Conservation (phyloP, 2,888 invertebrate species). For the Leptopilina syphax region DNA sequence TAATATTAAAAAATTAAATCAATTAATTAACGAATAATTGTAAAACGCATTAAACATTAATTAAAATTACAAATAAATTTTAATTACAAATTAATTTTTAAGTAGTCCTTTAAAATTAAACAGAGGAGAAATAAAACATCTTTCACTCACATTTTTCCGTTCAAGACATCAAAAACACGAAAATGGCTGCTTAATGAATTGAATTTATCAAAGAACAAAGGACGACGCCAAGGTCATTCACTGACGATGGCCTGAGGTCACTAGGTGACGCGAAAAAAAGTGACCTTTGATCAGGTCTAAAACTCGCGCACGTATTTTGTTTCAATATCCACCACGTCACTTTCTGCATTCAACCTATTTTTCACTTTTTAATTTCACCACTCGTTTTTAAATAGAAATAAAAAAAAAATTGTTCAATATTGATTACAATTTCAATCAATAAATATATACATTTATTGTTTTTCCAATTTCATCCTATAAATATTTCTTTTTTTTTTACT, state of each 20-base stretch:
- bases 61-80: too few relatives aligned
- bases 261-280: slow-evolving; percentile 30
- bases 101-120: neutral
- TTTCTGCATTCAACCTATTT: neutral
- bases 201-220: slow-evolving; percentile 5
- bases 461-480: neutral
- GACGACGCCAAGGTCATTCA: slow-evolving; percentile 38
- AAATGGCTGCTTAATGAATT: slow-evolving; percentile 51
- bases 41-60: too few relatives aligned
- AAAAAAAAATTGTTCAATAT: neutral
- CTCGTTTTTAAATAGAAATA: neutral
- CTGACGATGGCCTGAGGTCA: slow-evolving; percentile 42
- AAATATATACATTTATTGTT: neutral
- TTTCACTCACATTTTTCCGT: slow-evolving; percentile 69
- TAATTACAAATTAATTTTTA: too few relatives aligned
- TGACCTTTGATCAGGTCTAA: slow-evolving; percentile 25
- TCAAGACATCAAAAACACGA: slow-evolving; percentile 66
- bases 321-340: slow-evolving; percentile 46
- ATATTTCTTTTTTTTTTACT: too few relatives aligned
- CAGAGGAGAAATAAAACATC: too few relatives aligned
- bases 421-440: neutral
- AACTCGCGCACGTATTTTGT: slow-evolving; percentile 33
- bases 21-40: too few relatives aligned
- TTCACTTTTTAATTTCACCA: slow-evolving; percentile 9
- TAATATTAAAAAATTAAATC: too few relatives aligned